These are phyloP conservation scores for Dasysyrphus tricinctus DNA, from an alignment of 2,888 invertebrate genomes.

Conservation along the genomic window DNA sequence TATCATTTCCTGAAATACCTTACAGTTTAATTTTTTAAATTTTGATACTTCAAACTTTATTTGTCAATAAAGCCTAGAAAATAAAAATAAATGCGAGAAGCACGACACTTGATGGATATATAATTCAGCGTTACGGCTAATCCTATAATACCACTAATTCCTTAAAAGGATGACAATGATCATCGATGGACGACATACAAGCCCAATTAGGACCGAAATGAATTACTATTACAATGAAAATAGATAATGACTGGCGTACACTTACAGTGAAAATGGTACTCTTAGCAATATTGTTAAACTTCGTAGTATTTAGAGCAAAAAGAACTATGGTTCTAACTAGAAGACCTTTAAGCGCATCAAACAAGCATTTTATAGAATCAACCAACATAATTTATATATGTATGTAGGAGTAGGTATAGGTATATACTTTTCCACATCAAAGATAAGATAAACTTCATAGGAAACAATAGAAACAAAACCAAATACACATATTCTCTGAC, in stretches of 20 bases:
- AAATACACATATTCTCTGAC: conserved; percentile 22
- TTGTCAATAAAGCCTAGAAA: conserved; percentile 10
- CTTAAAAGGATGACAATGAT: conserved; percentile 51
- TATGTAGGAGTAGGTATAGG: too few relatives aligned
- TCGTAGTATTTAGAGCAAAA: conserved; percentile 13
- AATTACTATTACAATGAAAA: conserved; percentile 56
- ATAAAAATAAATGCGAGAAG: conserved; percentile 58
- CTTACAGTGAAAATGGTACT: conserved; percentile 31
- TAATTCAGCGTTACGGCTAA: conserved; percentile 65
- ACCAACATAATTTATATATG: not conserved
- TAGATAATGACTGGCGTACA: conserved; percentile 48
- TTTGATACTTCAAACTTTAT: conserved; percentile 12
- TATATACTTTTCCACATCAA: conserved; percentile 30
- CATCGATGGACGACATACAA: conserved; percentile 47
- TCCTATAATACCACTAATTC: conserved; percentile 59
- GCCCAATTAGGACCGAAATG: conserved; percentile 66
- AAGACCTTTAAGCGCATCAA: conserved; percentile 5
- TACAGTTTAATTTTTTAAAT: not conserved
- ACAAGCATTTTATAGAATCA: conserved; percentile 10
- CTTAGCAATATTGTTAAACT: conserved; percentile 1
- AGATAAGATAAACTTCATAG: conserved; percentile 65
- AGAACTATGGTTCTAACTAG: conserved; percentile 6
- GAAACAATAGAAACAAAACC: conserved; percentile 63
- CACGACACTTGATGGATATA: conserved; percentile 55
- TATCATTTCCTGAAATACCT: too few relatives aligned